Evolutionary conservation across 1,140 invertebrate genomes (phyloP), one percentile per base, ranked within the genome.

Genomic region (Zaprionus vittiger): DNA sequence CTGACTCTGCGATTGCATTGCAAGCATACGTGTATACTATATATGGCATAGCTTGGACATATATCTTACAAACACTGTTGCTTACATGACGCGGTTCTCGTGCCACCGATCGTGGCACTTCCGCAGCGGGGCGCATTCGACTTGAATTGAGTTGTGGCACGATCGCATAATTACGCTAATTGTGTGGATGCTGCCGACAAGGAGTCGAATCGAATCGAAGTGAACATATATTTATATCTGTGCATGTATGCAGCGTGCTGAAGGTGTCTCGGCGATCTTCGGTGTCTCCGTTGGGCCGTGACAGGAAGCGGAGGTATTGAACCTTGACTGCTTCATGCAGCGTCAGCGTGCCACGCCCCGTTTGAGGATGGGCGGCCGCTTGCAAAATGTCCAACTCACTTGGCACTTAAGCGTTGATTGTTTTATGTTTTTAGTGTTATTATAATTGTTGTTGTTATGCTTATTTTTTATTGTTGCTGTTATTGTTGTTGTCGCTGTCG

Each of bases 151-250:
- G 15, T 9, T 34, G 41, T 63, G 38, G 61, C 61, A 66, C 63
- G 62, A 73, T 65, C 70, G 49, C 31, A 70, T 31, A 49, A 63
- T 55, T 70, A 70, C 26, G 52, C 38, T 54, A 61, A 65, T 47
- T 59, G 54, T 37, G 31, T 72, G 24, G 61, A 14, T 54, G 47
- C 47, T 52, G 47, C 11, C 47, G 17, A 12, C 9, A 41, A n/a
- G 14, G 12, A 41, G 14, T 14, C 15, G 4, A 14, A 15, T 3
- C 9, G 20, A 12, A 22, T 49, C 47, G 12, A 4, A 52, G 2
- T 12, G 31, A 34, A 11, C 31, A 11, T 34, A 34, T 31, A 20
- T 2, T 5, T 52, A 52, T 38, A 7, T 41, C 2, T 41, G 2
- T n/a, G 4, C 5, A n/a, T 41, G 15, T n/a, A n/a, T 41, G 15